Evolutionary conservation across 2,888 invertebrate species (phyloP).

Genomic region (Thymelicus acteon): DNA sequence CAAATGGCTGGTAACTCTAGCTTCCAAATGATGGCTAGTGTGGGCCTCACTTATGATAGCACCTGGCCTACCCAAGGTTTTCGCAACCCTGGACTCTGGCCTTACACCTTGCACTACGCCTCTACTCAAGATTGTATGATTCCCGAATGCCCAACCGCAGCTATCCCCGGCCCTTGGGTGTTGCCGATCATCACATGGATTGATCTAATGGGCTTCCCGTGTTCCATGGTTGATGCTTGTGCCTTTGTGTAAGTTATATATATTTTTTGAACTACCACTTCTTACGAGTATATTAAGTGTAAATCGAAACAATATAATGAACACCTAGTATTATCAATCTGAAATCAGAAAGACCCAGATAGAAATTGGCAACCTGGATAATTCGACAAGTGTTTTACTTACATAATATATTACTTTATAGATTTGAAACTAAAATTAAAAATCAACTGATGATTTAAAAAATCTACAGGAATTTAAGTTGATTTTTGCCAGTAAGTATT

Average conservation of each 20-base stretch:
- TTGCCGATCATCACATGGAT: slow-evolving; percentile 86
- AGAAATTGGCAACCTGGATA: no score
- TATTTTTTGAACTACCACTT: not conserved
- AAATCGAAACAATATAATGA: no score
- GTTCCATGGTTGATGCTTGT: slow-evolving; percentile 85
- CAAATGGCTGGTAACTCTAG: slow-evolving; percentile 84
- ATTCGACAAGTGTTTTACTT: no score
- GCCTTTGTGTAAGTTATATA: slow-evolving; percentile 65
- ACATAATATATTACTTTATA: no score
- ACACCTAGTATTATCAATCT: no score
- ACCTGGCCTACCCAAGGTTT: slow-evolving; percentile 83
- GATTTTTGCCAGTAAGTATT: no score
- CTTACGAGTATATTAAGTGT: no score
- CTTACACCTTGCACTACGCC: slow-evolving; percentile 87
- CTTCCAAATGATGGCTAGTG: slow-evolving; percentile 81
- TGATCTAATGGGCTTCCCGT: slow-evolving; percentile 73
- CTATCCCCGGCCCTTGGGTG: slow-evolving; percentile 87
- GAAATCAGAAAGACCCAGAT: no score
- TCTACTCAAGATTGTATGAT: slow-evolving; percentile 84
- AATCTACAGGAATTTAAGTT: no score
- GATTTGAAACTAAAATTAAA: no score
- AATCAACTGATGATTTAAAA: no score
- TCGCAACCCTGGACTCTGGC: slow-evolving; percentile 83
- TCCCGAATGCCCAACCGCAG: slow-evolving; percentile 83
- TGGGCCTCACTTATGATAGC: slow-evolving; percentile 85